These are phyloP conservation scores for Irena cyanogastra DNA, from an alignment of 2,113 vertebrate species.

Conservation along the genomic window DNA sequence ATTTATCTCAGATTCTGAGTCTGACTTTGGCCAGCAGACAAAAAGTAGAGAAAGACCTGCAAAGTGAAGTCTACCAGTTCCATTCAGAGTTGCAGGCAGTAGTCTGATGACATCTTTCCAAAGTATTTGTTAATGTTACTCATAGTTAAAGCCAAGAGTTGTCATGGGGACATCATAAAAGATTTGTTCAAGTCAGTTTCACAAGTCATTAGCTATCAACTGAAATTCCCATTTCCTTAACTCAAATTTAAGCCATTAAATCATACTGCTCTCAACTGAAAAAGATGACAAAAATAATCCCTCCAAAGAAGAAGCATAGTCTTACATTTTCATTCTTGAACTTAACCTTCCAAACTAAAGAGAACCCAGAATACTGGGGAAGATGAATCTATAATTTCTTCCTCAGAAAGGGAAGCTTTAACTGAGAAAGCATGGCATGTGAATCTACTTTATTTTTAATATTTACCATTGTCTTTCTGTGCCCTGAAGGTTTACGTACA, in stretches of 20 bases:
- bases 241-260: background rate
- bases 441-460: background rate
- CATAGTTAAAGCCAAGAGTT: background rate
- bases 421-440: background rate
- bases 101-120: background rate
- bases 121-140: background rate
- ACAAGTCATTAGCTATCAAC: background rate
- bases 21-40: background rate
- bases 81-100: background rate
- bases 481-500: background rate
- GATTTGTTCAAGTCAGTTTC: background rate
- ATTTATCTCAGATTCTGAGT: background rate
- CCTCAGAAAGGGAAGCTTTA: background rate
- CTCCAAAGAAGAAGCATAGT: background rate
- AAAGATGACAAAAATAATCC: background rate
- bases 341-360: background rate
- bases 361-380: background rate
- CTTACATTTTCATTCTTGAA: background rate
- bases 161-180: background rate
- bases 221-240: background rate
- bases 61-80: background rate
- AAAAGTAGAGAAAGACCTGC: background rate
- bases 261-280: background rate
- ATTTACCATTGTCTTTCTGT: background rate
- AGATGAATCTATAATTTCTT: background rate